A percentile compares a stretch with the other conserved stretches of the same genome.
Conservation (phyloP, 2,888 invertebrate species). For the Eupithecia subfuscata region DNA sequence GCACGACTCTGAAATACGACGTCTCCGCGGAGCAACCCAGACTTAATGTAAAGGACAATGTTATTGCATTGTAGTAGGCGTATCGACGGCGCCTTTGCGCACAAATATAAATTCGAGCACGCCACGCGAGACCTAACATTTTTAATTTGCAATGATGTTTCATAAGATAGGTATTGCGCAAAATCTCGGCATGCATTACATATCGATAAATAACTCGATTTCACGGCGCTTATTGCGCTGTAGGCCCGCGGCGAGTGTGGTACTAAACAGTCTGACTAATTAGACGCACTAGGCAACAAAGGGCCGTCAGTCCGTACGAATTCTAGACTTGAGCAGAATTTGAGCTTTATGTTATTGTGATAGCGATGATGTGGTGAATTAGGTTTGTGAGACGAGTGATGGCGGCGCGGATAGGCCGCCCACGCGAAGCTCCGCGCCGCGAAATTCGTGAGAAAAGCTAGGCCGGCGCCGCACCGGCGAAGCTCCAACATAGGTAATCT, state of each 20-base stretch:
- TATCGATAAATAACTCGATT: conserved; percentile 73
- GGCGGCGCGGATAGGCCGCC: conserved; percentile 79
- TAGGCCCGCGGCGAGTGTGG: conserved; percentile 71
- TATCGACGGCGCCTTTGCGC: conserved; percentile 66
- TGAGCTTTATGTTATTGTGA: conserved; percentile 55
- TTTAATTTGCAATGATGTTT: conserved; percentile 34
- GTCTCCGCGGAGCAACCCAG: conserved; percentile 58
- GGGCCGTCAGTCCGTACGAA: conserved; percentile 58
- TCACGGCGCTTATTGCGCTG: conserved; percentile 68
- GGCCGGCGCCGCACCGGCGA: conserved; percentile 71
- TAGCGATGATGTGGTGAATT: conserved; percentile 54
- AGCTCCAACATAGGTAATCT: conserved; percentile 57
- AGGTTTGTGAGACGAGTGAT: conserved; percentile 70
- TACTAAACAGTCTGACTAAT: conserved; percentile 83
- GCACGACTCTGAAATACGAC: conserved; percentile 80
- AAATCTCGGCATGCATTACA: conserved; percentile 50
- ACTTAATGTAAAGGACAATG: conserved; percentile 65
- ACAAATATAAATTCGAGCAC: conserved; percentile 56
- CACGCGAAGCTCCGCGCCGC: conserved; percentile 75
- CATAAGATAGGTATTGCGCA: conserved; percentile 30
- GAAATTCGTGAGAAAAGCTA: conserved; percentile 81
- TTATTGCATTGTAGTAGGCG: conserved; percentile 70
- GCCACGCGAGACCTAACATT: conserved; percentile 22
- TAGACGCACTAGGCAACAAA: conserved; percentile 81
- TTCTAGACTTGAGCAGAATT: conserved; percentile 46